These are phyloP conservation scores for Channa maculata DNA, from an alignment of 2,113 vertebrate genomes.

Conservation along the genomic window DNA sequence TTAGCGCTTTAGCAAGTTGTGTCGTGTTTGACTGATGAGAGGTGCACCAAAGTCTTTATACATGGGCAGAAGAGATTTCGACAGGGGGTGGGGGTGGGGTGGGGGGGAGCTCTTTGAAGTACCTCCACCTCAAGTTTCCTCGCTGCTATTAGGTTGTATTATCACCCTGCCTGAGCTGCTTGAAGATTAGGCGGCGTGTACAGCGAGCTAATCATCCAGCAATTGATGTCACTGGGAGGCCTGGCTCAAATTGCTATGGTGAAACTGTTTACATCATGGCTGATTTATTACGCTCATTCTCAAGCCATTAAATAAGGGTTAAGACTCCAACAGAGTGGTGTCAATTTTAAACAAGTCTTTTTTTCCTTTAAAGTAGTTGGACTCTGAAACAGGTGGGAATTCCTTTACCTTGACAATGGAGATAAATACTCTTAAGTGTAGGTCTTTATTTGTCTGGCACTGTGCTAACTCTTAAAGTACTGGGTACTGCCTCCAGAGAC, in stretches of 20 bases:
- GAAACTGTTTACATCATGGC: constrained; percentile 35
- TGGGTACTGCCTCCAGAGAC: not conserved
- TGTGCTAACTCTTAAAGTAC: not conserved
- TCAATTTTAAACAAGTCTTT: constrained; percentile 44
- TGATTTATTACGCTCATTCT: constrained; percentile 60
- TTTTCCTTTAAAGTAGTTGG: constrained; percentile 26
- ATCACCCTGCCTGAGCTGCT: constrained; percentile 7
- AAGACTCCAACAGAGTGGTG: constrained; percentile 17
- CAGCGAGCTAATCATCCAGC: constrained; percentile 39
- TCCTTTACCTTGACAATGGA: constrained; percentile 12
- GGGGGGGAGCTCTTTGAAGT: constrained; percentile 38
- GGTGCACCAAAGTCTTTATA: constrained; percentile 36
- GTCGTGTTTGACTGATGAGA: constrained; percentile 66
- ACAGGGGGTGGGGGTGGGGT: constrained; percentile 3
- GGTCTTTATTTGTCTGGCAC: not conserved
- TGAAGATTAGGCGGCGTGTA: constrained; percentile 52
- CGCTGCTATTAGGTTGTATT: constrained; percentile 26
- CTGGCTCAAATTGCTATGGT: constrained; percentile 8
- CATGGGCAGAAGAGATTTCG: constrained; percentile 9
- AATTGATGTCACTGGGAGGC: constrained; percentile 41
- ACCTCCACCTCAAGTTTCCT: constrained; percentile 14
- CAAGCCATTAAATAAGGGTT: constrained; percentile 41
- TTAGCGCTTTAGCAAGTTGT: constrained; percentile 44
- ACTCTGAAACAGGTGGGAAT: constrained; percentile 12
- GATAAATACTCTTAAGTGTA: constrained; percentile 17